These are phyloP conservation scores for Adoxophyes honmai DNA, from an alignment of 1,140 invertebrate species.

Conservation along the genomic window DNA sequence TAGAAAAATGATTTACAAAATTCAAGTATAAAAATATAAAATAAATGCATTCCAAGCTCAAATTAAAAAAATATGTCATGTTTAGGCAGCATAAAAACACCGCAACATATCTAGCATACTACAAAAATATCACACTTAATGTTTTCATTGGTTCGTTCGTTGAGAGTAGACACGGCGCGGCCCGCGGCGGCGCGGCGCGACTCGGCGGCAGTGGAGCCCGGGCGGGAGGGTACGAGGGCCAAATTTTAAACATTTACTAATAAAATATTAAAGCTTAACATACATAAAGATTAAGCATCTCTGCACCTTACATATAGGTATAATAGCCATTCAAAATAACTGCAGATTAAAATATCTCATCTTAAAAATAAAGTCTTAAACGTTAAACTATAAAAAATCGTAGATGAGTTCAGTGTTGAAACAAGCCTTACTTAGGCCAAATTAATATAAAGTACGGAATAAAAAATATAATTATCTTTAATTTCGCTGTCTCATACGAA, in stretches of 20 bases:
- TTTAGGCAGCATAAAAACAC: conserved; percentile 56
- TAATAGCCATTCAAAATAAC: conserved; percentile 76
- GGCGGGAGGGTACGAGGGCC: conserved; percentile 52
- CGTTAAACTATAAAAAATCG: conserved; percentile 68
- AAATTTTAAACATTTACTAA: conserved; percentile 76
- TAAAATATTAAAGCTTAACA: conserved; percentile 78
- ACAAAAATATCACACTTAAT: conserved; percentile 71
- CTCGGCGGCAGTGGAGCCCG: conserved; percentile 33
- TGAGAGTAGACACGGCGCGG: conserved; percentile 17
- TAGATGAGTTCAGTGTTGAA: conserved; percentile 36
- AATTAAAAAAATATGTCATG: conserved; percentile 58
- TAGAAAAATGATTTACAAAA: conserved; percentile 73
- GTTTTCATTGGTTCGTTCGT: conserved; percentile 36
- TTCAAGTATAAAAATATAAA: conserved; percentile 74
- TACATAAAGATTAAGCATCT: conserved; percentile 77
- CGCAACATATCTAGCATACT: conserved; percentile 62
- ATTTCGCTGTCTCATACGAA: conserved; percentile 54
- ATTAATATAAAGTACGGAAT: conserved; percentile 51
- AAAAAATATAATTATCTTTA: conserved; percentile 57
- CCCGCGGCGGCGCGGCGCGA: conserved; percentile 19
- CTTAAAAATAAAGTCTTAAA: conserved; percentile 75
- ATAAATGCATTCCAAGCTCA: conserved; percentile 50
- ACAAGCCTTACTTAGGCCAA: conserved; percentile 67
- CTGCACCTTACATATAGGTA: conserved; percentile 70
- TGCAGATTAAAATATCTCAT: conserved; percentile 75